Conservation (phyloP, 2,797 vertebrate genomes). For the Mormyrops attenuatus region DNA sequence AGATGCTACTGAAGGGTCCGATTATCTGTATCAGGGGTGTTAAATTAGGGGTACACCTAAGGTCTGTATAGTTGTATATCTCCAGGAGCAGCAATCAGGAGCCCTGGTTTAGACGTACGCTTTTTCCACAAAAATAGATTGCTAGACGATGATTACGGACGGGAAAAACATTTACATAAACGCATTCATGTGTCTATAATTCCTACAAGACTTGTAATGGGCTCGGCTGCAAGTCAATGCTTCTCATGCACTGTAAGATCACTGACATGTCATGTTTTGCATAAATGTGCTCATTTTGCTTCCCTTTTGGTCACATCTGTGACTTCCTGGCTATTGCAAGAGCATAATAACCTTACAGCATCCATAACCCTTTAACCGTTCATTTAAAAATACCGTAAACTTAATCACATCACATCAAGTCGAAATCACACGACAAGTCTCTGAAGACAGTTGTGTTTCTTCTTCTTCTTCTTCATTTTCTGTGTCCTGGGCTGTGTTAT, state of each 20-base stretch:
- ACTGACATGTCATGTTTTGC: neutral
- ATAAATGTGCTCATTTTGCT: neutral
- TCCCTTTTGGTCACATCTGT: neutral
- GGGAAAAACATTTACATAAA: neutral
- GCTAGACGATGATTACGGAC: neutral
- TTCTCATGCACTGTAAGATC: neutral
- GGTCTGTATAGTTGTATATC: neutral
- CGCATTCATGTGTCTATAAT: neutral
- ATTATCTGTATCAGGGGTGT: neutral
- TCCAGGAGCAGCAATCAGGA: neutral
- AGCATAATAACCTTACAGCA: neutral
- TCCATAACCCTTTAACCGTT: neutral
- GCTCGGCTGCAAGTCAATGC: neutral
- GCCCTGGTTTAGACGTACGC: neutral
- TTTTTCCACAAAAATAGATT: neutral
- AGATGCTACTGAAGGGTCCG: neutral
- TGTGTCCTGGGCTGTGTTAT: neutral
- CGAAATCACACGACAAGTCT: neutral
- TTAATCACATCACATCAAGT: neutral
- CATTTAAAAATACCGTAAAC: neutral
- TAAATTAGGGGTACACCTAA: neutral
- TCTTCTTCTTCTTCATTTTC: neutral
- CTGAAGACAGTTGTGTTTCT: neutral
- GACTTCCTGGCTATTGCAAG: neutral
- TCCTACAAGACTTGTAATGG: neutral